phyloP scores from a whole-genome alignment of 2,888 invertebrate genomes.

The Corythucha ciliata region DNA sequence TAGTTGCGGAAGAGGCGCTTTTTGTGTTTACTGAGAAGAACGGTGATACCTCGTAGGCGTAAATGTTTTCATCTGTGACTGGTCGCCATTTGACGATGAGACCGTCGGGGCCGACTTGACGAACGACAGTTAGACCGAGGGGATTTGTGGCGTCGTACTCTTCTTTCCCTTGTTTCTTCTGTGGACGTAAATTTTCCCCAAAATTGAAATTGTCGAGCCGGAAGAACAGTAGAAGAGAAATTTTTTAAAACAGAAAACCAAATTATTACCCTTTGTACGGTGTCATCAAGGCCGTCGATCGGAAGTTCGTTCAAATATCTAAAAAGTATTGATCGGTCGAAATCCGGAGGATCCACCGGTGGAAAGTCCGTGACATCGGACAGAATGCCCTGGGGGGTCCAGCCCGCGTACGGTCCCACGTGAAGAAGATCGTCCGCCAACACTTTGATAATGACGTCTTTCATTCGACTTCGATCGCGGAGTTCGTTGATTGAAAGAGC shows the following conservation, averaged over 20 bases:
- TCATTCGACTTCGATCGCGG: constrained; percentile 26
- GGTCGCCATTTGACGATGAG: constrained; percentile 33
- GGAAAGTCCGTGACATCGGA: constrained; percentile 21
- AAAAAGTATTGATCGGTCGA: constrained; percentile 31
- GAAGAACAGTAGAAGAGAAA: not conserved
- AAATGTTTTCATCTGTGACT: constrained; percentile 26
- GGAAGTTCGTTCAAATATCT: constrained; percentile 29
- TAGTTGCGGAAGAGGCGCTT: too few relatives aligned
- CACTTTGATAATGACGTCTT: constrained; percentile 33
- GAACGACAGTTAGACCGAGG: constrained; percentile 32
- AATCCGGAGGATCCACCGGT: constrained; percentile 29
- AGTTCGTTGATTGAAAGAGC: constrained; percentile 24
- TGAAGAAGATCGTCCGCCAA: constrained; percentile 33
- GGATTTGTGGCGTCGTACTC: constrained; percentile 29
- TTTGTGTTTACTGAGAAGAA: not conserved
- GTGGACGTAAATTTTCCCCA: not conserved
- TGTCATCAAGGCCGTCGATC: constrained; percentile 12
- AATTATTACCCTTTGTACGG: too few relatives aligned
- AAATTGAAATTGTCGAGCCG: not conserved
- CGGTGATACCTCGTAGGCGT: constrained; percentile 23
- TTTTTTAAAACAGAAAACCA: too few relatives aligned
- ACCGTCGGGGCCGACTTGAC: constrained; percentile 33
- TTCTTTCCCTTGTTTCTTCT: constrained; percentile 20
- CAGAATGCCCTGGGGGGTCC: constrained; percentile 25
- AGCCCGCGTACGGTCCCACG: constrained; percentile 24